phyloP scores from a whole-genome alignment of 1,140 invertebrate genomes.

The Branchinecta lindahli region DNA sequence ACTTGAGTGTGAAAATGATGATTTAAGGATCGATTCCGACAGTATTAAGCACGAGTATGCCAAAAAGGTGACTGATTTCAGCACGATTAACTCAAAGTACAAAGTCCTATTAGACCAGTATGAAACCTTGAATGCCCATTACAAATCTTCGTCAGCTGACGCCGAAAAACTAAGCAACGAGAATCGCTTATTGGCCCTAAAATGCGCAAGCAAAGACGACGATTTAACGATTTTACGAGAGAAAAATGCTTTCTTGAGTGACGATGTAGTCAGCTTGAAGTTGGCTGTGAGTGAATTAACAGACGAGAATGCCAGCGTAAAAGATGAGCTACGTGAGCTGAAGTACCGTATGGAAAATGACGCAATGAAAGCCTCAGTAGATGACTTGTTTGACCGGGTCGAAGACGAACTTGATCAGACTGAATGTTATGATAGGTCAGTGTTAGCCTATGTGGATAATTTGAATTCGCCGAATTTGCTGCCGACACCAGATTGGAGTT shows the following conservation, averaged over 20 bases:
- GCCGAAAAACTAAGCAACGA: too few species aligned
- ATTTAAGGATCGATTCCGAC: too few species aligned
- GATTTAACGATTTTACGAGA: not conserved
- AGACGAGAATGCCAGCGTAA: not conserved
- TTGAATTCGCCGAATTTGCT: conserved; percentile 3
- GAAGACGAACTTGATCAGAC: conserved; percentile 3
- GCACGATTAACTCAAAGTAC: too few species aligned
- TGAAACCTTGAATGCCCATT: too few species aligned
- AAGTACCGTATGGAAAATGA: not conserved
- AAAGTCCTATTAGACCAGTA: too few species aligned
- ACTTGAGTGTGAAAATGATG: too few species aligned
- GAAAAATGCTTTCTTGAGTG: not conserved
- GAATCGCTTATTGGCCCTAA: too few species aligned
- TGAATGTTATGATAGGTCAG: not conserved
- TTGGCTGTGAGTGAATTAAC: not conserved
- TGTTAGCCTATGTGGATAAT: not conserved
- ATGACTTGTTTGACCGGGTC: not conserved
- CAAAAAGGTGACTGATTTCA: too few species aligned
- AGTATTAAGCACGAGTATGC: too few species aligned
- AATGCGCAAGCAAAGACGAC: too few species aligned
- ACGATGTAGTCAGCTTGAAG: not conserved
- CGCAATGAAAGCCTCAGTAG: not conserved
- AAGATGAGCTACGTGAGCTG: not conserved
- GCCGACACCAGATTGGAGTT: conserved; percentile 7
- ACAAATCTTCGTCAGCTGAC: too few species aligned